Conservation (phyloP, 2,797 vertebrate genomes). For the Halcyon badia region DNA sequence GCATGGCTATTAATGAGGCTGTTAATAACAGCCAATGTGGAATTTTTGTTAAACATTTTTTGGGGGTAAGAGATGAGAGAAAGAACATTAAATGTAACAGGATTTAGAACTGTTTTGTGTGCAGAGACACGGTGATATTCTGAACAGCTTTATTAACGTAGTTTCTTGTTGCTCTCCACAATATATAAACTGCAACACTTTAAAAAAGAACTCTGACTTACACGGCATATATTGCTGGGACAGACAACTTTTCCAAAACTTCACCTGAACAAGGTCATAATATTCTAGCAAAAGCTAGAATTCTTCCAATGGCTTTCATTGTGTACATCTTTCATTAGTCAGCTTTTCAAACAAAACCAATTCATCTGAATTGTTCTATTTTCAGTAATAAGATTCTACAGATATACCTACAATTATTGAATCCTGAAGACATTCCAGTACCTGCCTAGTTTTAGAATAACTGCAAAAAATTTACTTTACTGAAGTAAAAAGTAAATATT, state of each 20-base stretch:
- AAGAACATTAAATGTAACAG: background rate
- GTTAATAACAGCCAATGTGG: background rate
- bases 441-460: background rate
- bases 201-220: background rate
- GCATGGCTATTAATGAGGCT: background rate
- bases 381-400: background rate
- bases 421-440: background rate
- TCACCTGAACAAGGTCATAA: background rate
- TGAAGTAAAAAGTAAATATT: background rate
- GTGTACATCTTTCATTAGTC: background rate
- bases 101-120: background rate
- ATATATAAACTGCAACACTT: too few relatives aligned
- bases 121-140: background rate
- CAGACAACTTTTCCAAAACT: background rate
- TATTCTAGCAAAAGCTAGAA: background rate
- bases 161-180: background rate
- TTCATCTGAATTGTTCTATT: background rate
- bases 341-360: background rate
- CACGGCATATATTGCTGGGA: background rate
- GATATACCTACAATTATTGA: background rate
- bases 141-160: background rate
- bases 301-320: background rate
- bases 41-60: background rate
- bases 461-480: background rate
- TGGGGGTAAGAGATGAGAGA: accelerated